These are phyloP conservation scores for Amiota minor DNA, from an alignment of 2,888 invertebrate genomes.

Conservation along the genomic window DNA sequence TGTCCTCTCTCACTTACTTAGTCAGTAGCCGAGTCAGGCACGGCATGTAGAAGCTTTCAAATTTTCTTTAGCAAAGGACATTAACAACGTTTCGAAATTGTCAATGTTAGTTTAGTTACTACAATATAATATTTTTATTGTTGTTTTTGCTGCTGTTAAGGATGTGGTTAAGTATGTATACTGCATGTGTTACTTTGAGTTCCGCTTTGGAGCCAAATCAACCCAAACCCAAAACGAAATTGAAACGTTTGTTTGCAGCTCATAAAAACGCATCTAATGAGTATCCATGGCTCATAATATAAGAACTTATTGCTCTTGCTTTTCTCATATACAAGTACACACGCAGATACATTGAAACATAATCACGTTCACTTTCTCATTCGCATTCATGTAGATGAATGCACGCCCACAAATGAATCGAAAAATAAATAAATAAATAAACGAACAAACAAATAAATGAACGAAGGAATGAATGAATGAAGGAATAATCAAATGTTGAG, in stretches of 20 bases:
- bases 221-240: too few species aligned
- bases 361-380: too few species aligned
- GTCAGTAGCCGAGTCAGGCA: background rate
- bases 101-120: background rate
- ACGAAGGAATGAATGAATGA: too few species aligned
- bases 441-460: too few species aligned
- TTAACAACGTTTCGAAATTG: background rate
- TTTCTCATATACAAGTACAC: conserved; percentile 1
- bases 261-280: conserved; percentile 1
- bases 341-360: background rate
- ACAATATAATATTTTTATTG: too few species aligned
- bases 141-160: too few species aligned
- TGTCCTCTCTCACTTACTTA: too few species aligned
- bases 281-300: conserved; percentile 7
- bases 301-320: background rate
- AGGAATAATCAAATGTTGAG: conserved; percentile 3
- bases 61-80: background rate
- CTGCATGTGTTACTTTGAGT: too few species aligned
- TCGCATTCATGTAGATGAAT: too few species aligned
- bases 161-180: too few species aligned
- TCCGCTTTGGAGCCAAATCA: too few species aligned
- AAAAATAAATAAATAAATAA: conserved; percentile 11
- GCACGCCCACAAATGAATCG: conserved; percentile 1
- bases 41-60: background rate
- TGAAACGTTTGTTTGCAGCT: background rate